These are phyloP conservation scores for Acipenser ruthenus DNA, from an alignment of 2,797 vertebrate species.

Conservation along the genomic window DNA sequence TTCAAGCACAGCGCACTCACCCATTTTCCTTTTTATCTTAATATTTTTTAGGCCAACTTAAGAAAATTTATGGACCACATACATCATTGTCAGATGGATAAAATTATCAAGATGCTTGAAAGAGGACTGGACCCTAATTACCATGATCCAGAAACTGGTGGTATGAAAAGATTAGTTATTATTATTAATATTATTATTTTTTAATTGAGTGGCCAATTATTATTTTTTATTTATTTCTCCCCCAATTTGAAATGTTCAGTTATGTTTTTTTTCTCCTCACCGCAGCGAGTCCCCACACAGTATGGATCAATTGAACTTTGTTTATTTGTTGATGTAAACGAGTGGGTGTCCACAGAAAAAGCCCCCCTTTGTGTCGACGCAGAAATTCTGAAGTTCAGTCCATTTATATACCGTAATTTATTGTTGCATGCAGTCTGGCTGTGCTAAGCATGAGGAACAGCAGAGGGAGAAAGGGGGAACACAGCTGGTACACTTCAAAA, in stretches of 20 bases:
- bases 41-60: conserved; percentile 67
- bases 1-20: neutral
- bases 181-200: no score
- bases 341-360: no score
- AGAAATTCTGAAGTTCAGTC: conserved; percentile 1
- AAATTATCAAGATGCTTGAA: conserved; percentile 80
- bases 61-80: conserved; percentile 86
- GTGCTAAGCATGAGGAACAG: neutral
- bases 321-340: neutral
- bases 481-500: neutral
- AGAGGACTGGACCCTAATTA: conserved; percentile 91
- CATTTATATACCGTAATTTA: neutral
- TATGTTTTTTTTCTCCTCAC: no score
- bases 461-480: neutral
- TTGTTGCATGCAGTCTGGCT: neutral
- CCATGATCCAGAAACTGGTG: conserved; percentile 83
- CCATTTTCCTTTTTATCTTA: conserved; percentile 12
- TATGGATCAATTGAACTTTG: conserved; percentile 15
- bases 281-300: no score
- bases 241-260: no score
- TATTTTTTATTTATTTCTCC: no score
- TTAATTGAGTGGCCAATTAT: no score
- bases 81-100: conserved; percentile 79
- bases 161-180: conserved; percentile 43
- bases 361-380: neutral